These are phyloP conservation scores for Tenrec ecaudatus DNA, from an alignment of 2,113 vertebrate species.

Conservation along the genomic window DNA sequence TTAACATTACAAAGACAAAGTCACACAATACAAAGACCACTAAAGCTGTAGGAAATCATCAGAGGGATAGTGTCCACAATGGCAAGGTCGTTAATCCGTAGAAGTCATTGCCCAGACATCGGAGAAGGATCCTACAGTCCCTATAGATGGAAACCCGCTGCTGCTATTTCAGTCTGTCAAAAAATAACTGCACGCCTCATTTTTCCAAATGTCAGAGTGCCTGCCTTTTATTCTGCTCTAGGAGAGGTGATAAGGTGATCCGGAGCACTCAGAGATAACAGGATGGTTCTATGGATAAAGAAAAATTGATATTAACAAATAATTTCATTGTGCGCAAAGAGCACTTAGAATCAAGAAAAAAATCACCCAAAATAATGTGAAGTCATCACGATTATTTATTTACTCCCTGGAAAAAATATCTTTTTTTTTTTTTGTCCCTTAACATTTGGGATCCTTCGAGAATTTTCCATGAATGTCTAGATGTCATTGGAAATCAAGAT, in stretches of 20 bases:
- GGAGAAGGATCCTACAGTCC: constrained; percentile 75
- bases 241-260: constrained; percentile 46
- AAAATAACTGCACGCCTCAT: constrained; percentile 83
- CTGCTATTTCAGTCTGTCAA: constrained; percentile 82
- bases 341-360: not conserved
- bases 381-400: not conserved
- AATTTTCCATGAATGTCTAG: not conserved
- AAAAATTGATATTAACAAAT: not conserved
- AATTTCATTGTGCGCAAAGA: not conserved
- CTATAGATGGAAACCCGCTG: constrained; percentile 83
- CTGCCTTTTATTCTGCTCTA: constrained; percentile 58
- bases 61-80: constrained; percentile 70
- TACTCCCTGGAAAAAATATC: not conserved
- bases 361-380: not conserved
- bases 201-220: constrained; percentile 71
- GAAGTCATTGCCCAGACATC: constrained; percentile 81
- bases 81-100: constrained; percentile 78
- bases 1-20: constrained; percentile 70
- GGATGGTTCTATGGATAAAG: not conserved
- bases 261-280: not conserved
- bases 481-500: not conserved
- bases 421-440: not conserved
- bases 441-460: not conserved
- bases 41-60: constrained; percentile 67
- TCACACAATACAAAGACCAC: constrained; percentile 55